Evolutionary conservation across 2,113 vertebrate genomes (phyloP), one percentile per base, ranked within the genome.

Genomic region (Synchiropus splendidus): DNA sequence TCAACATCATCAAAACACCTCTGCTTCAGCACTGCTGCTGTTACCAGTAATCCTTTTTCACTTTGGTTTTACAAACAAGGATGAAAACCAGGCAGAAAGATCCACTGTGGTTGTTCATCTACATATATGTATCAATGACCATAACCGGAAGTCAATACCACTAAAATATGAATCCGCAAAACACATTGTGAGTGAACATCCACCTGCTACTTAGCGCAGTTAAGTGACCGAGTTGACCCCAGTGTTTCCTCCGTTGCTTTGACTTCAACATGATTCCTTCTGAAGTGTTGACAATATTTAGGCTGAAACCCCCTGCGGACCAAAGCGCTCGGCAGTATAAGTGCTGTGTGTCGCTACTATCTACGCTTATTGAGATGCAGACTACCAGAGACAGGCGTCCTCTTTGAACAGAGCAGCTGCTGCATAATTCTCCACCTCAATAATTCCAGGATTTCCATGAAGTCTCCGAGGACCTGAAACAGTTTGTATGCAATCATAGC

Each of bases 371-470:
- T 74, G 71, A 79, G 67, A 79, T 52, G 53, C 69, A 67, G 33
- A 48, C 56, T 69, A 57, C 67, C 54, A 65, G 50, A 75, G 64
- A 64, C 57, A 32, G 57, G 57, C 42, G 18, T 60, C 50, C 63
- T 70, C 67, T 62, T 61, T 59, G 60, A 77, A 60, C 55, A 37
- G 54, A 79, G 56, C 76, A 72, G 70, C 74, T 75, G 74, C 62
- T 66, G 70, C 64, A 69, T 72, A 77, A 77, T 78, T 75, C 78
- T 72, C 73, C 61, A 75, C 73, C 69, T 71, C 71, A 54, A 54
- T 77, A 73, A 67, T 75, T 69, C 63, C 61, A 72, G 63, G 58
- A 75, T 77, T 73, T 75, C 60, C 70, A 65, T 48, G 50, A 14
- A 39, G 64, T 77, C 78, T 78, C 78, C 11, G 21, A 43, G 66